A percentile compares a stretch with the other conserved stretches of the same genome.
phyloP scores from a whole-genome alignment of 64 coral and sea anemone genomes.

The Montipora capricornis region DNA sequence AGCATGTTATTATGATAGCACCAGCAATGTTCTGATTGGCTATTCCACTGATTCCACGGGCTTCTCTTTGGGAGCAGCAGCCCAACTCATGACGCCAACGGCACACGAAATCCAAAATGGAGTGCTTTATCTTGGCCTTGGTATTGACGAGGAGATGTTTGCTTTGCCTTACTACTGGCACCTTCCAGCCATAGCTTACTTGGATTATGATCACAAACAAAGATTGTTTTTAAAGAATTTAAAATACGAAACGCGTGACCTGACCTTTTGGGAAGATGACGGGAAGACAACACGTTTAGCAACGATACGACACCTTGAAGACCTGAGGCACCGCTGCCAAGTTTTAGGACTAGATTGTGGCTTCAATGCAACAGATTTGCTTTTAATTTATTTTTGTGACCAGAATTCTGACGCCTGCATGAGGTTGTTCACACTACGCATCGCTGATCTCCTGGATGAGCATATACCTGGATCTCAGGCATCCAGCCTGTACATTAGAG shows the following conservation, averaged over 20 bases:
- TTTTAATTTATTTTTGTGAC: conserved; percentile 54
- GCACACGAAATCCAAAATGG: background rate
- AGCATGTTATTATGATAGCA: conserved; percentile 3
- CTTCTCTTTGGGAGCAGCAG: conserved; percentile 1
- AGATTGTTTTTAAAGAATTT: conserved; percentile 25
- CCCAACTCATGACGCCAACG: background rate
- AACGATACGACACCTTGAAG: conserved; percentile 54
- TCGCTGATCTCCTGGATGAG: conserved; percentile 63
- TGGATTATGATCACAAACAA: conserved; percentile 70
- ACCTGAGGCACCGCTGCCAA: conserved; percentile 53
- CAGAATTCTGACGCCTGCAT: conserved; percentile 72
- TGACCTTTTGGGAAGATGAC: conserved; percentile 66
- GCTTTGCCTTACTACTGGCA: conserved; percentile 65
- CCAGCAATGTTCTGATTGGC: background rate
- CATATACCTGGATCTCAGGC: conserved; percentile 60
- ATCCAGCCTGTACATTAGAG: conserved; percentile 63
- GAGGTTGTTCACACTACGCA: conserved; percentile 15
- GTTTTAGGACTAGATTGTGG: conserved; percentile 19
- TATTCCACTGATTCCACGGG: conserved; percentile 9
- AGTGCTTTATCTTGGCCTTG: background rate
- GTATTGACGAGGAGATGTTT: background rate
- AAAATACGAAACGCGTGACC: conserved; percentile 69
- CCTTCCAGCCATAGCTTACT: conserved; percentile 54
- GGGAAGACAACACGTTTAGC: conserved; percentile 3
- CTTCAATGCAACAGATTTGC: conserved; percentile 54